phyloP scores from a whole-genome alignment of 2,888 invertebrate genomes.

The Agriopis aurantiaria region DNA sequence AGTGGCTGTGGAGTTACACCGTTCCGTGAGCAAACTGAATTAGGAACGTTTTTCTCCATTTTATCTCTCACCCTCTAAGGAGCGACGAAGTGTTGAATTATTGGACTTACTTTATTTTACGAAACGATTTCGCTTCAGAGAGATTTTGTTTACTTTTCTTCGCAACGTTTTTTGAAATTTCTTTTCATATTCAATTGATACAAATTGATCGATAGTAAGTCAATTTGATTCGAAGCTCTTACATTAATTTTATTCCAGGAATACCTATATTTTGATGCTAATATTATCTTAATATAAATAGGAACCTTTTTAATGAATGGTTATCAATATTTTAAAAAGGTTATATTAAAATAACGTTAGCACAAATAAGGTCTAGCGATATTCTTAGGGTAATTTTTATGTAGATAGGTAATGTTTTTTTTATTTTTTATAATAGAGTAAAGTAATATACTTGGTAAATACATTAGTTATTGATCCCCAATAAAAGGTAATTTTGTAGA shows the following conservation, averaged over 20 bases:
- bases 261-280: not conserved
- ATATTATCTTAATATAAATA: not conserved
- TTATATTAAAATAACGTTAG: too few species aligned
- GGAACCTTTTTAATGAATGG: too few species aligned
- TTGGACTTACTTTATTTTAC: conserved; percentile 83
- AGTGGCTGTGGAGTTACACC: conserved; percentile 68
- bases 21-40: conserved; percentile 79
- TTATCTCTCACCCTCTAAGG: conserved; percentile 75
- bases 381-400: not conserved
- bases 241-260: conserved; percentile 20
- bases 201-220: conserved; percentile 43
- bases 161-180: conserved; percentile 64
- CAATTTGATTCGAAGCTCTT: conserved; percentile 44
- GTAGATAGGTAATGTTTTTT: not conserved
- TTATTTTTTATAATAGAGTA: too few species aligned
- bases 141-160: conserved; percentile 77
- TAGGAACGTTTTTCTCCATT: conserved; percentile 82
- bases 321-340: too few species aligned
- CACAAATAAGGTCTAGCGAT: not conserved
- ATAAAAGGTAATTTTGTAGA: too few species aligned
- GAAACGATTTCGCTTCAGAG: conserved; percentile 73
- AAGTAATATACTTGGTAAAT: too few species aligned
- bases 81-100: conserved; percentile 82
- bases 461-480: too few species aligned
- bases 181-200: conserved; percentile 63